Evolutionary conservation across 2,888 invertebrate species (phyloP), one percentile per base, ranked within the genome.

Genomic region (Macrophya alboannulata): DNA sequence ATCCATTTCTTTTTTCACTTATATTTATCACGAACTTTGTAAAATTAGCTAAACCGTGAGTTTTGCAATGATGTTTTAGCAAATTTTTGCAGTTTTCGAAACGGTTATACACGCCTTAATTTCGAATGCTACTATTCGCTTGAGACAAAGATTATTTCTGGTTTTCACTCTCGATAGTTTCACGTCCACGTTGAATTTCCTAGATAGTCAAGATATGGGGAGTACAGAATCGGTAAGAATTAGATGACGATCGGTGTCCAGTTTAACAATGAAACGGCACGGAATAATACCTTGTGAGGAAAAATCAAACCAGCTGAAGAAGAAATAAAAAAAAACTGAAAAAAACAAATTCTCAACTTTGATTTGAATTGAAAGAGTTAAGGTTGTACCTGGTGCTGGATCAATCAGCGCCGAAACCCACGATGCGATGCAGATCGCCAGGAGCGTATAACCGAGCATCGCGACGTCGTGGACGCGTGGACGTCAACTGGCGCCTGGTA

Each of bases 401-500:
- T 93, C 93, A 89, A 91, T 93, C 86, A 91, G 88, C 88, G 91
- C 93, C 88, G 90, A 91, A 85, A 90, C 90, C 90, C 92, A 91
- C 87, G 92, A 91, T 89, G 90, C 90, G 89, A 93, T 88, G 89
- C 88, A 92, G 88, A 92, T 88, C 90, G 90, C 92, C 91, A 83
- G 68, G 37, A 83, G 68, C 25, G 83, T 83, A 37, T 90, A 88
- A 89, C 90, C 90, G 88, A 90, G 89, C 92, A 92, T 91, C 91
- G 92, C 90, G 90, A 90, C 91, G 89, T 89, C 89, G 89, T 89
- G 91, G 92, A 91, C 93, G 93, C 92, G 92, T 89, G 89, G 89
- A 90, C 92, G 92, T 92, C 92, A 91, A 93, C 93, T 93, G 91
- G 86, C 87, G 88, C 74, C 85, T 76, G 85, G 79, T 87, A 85